A percentile compares a stretch with the other conserved stretches of the same genome.
phyloP scores from a whole-genome alignment of 2,888 invertebrate genomes.

The Ichneumoninae sp. region DNA sequence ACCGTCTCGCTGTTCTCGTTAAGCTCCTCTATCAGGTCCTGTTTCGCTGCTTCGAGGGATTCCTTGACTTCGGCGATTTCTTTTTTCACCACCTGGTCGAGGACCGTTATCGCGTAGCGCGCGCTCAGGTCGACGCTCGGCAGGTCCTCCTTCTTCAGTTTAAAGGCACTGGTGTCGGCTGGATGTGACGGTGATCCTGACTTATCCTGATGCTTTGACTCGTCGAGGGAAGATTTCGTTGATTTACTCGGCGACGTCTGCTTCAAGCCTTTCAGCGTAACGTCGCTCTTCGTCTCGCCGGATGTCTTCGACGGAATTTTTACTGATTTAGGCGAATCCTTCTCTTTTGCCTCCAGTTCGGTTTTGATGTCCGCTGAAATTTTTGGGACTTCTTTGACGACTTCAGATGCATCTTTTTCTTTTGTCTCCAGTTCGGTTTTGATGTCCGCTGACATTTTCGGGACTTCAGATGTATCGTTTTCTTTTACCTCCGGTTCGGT shows the following conservation, averaged over 20 bases:
- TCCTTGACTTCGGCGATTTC: conserved; percentile 90
- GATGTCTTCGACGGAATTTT: conserved; percentile 72
- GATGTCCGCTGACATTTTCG: not conserved
- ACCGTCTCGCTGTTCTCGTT: conserved; percentile 87
- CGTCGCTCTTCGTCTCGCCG: conserved; percentile 61
- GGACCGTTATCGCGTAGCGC: conserved; percentile 80
- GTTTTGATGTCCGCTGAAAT: conserved; percentile 60
- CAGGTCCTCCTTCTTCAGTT: conserved; percentile 82
- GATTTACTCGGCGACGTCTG: conserved; percentile 72
- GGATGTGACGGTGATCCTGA: conserved; percentile 68
- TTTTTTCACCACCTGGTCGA: conserved; percentile 87
- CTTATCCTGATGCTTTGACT: conserved; percentile 77
- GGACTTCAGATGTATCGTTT: not conserved
- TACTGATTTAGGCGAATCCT: conserved; percentile 72
- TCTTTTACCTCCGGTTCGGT: conserved; percentile 83
- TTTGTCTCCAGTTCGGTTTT: conserved; percentile 52
- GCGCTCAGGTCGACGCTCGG: conserved; percentile 81
- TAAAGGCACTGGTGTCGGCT: conserved; percentile 84
- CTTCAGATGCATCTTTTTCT: conserved; percentile 41
- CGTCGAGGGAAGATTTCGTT: conserved; percentile 70
- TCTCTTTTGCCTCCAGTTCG: conserved; percentile 45
- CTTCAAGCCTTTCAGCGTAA: conserved; percentile 70
- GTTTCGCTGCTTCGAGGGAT: conserved; percentile 89
- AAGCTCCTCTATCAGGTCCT: conserved; percentile 89
- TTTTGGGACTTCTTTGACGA: conserved; percentile 8